phyloP scores from a whole-genome alignment of 2,888 invertebrate genomes.

The Macaria notata region DNA sequence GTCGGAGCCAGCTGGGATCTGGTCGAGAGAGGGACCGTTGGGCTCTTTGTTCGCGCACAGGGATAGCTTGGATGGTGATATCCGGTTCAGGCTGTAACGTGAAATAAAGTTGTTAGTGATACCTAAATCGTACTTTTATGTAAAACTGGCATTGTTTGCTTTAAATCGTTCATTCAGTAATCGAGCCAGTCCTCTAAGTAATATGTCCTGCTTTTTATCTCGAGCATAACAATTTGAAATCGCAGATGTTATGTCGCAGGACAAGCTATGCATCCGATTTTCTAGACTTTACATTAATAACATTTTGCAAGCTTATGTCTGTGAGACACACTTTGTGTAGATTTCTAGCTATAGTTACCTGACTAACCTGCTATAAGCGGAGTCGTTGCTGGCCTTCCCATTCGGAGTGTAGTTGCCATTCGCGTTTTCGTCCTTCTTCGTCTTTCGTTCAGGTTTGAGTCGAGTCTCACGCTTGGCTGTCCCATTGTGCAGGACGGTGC shows the following conservation, averaged over 20 bases:
- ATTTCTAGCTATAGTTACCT: constrained; percentile 56
- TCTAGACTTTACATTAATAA: too few species aligned
- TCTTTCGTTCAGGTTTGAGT: constrained; percentile 58
- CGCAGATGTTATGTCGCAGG: too few species aligned
- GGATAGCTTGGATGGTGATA: constrained; percentile 75
- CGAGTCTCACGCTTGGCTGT: constrained; percentile 58
- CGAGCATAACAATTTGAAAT: too few species aligned
- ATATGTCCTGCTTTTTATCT: too few species aligned
- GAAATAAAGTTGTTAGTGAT: background rate
- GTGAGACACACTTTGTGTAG: too few species aligned
- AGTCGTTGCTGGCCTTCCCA: constrained; percentile 82
- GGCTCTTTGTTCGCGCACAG: constrained; percentile 65
- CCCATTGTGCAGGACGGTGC: constrained; percentile 46
- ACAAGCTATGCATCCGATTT: too few species aligned
- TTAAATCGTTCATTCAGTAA: too few species aligned
- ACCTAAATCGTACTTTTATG: too few species aligned
- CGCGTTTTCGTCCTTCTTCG: constrained; percentile 56
- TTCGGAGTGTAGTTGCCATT: constrained; percentile 70
- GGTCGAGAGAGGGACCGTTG: constrained; percentile 56
- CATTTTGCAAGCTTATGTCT: too few species aligned
- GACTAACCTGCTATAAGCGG: constrained; percentile 93
- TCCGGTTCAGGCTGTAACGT: constrained; percentile 64
- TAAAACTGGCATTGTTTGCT: too few species aligned
- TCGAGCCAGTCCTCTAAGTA: too few species aligned
- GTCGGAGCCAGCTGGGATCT: constrained; percentile 62